These are phyloP conservation scores for Ichneumoninae sp. DNA, from an alignment of 2,888 invertebrate species.

Conservation along the genomic window DNA sequence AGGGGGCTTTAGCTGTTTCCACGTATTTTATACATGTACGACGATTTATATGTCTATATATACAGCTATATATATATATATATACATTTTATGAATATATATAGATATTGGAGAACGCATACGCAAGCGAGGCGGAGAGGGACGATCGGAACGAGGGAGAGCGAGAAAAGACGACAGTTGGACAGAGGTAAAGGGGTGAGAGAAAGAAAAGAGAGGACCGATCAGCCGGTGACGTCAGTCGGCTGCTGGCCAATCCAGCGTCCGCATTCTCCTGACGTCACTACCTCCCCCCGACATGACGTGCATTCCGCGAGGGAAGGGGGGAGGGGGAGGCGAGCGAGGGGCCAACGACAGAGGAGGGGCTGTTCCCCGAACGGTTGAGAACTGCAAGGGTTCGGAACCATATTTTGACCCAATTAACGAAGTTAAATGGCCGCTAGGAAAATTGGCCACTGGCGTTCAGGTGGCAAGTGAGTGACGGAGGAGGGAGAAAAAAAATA, in stretches of 20 bases:
- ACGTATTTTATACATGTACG: conserved; percentile 64
- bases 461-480: conserved; percentile 35
- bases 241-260: conserved; percentile 78
- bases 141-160: conserved; percentile 41
- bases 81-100: background rate
- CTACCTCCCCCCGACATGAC: conserved; percentile 79
- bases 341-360: conserved; percentile 55
- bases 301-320: conserved; percentile 74
- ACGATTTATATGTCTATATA: conserved; percentile 29
- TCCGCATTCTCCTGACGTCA: conserved; percentile 80
- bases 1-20: conserved; percentile 45
- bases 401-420: conserved; percentile 82
- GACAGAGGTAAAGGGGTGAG: conserved; percentile 57
- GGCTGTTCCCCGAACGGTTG: conserved; percentile 53
- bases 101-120: conserved; percentile 16
- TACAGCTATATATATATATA: background rate
- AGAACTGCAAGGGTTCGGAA: conserved; percentile 69
- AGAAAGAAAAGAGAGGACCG: conserved; percentile 52
- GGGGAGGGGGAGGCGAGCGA: conserved; percentile 62
- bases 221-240: conserved; percentile 80
- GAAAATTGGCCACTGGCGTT: conserved; percentile 59
- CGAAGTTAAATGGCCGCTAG: conserved; percentile 69
- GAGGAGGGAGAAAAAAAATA: background rate
- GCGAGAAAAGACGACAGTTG: conserved; percentile 44
- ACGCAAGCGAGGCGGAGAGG: conserved; percentile 31